These are phyloP conservation scores for Gambusia yucatana DNA, from an alignment of 2,797 vertebrate genomes.

Conservation along the genomic window DNA sequence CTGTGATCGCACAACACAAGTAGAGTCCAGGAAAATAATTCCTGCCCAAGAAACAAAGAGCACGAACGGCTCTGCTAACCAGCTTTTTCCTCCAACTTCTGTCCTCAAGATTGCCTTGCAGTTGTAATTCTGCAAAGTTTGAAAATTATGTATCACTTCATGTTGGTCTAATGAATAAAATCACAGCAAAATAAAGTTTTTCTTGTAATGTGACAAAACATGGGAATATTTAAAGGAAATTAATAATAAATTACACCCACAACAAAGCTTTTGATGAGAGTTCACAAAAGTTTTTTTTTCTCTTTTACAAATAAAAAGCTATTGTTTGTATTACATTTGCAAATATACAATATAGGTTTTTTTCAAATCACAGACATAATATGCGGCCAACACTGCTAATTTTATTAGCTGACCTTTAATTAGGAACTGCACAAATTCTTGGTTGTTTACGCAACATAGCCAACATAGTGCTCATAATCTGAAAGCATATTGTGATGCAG, in stretches of 20 bases:
- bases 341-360: background rate
- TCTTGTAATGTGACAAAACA: background rate
- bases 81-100: background rate
- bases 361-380: background rate
- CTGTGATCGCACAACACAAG: constrained; percentile 12
- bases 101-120: background rate
- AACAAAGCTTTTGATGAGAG: background rate
- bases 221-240: background rate
- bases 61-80: background rate
- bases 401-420: background rate
- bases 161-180: too few relatives aligned
- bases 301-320: background rate
- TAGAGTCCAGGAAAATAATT: background rate
- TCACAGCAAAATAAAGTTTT: background rate
- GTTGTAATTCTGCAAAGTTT: too few relatives aligned
- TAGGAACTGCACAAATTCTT: background rate
- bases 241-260: background rate
- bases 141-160: too few relatives aligned
- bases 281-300: background rate
- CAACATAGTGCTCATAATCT: background rate
- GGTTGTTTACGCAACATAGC: background rate
- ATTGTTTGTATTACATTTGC: background rate
- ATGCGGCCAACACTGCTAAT: background rate
- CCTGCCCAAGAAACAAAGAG: background rate
- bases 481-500: background rate